Evolutionary conservation across 2,888 invertebrate species (phyloP), one percentile per base, ranked within the genome.

Genomic region (Mactromeris polynyma): DNA sequence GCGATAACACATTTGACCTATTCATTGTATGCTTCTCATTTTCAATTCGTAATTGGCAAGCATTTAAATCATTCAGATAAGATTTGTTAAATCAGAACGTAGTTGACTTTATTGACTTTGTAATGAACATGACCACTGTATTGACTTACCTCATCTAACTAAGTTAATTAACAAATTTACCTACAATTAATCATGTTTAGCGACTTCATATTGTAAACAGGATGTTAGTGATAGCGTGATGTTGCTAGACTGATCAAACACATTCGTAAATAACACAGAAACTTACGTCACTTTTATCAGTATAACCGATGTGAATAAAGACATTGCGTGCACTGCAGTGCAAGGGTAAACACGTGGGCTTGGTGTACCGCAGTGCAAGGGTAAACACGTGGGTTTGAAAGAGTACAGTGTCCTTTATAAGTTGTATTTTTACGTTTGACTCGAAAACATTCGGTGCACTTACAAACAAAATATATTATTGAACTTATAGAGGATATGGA

Each of bases 31-130:
- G 58, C 9, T 9, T 7, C n/a, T 64, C 26, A 64, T 17, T 64
- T n/a, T 64, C 9, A 64, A 19, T 19, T 51, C 51, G 51, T 64
- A 26, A 64, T 26, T 64, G 26, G 58, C 26, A 64, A n/a, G 58
- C 58, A 64, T 64, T 64, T 64, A 64, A 64, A 64, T 64, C 58
- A 64, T 9, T n/a, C 7, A 64, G 58, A 64, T 64, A 64, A 64
- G 6, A 64, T 26, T 14, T 6, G 11, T 26, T 7, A 64, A 64
- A 64, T 64, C 58, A n/a, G 58, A n/a, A 26, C 58, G 26, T 26
- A 26, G n/a, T n/a, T 64, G 26, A 26, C 58, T 4, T 26, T 26
- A 64, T 26, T n/a, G 26, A 46, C 46, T 46, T 46, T 46, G 46
- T 46, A n/a, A n/a, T 19, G 51, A 51, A 64, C 58, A 64, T 26